phyloP scores from a whole-genome alignment of 2,113 vertebrate species.

The Phrynosoma blainvillii region DNA sequence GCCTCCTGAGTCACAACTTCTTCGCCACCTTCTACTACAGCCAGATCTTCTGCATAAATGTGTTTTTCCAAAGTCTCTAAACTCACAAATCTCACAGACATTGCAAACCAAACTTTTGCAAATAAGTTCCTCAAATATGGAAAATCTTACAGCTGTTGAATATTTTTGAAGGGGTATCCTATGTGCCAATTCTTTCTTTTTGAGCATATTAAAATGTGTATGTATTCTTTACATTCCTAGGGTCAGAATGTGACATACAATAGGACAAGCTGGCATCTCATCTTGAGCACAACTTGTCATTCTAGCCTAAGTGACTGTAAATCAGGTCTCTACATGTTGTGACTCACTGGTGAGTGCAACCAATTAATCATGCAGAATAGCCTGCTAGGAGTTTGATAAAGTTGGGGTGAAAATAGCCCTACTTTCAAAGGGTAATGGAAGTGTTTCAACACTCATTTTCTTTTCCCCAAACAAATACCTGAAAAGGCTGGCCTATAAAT shows the following conservation, averaged over 20 bases:
- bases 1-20: too few species aligned
- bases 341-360: background rate
- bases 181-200: slow-evolving; percentile 7
- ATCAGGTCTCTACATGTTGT: background rate
- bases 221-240: too few species aligned
- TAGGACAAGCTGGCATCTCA: background rate
- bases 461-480: background rate
- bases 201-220: too few species aligned
- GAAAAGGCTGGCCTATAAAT: background rate
- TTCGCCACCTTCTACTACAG: too few species aligned
- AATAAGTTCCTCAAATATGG: too few species aligned
- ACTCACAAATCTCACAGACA: too few species aligned
- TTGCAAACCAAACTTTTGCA: too few species aligned
- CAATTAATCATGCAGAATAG: background rate
- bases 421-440: background rate
- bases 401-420: background rate
- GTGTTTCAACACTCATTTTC: background rate
- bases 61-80: too few species aligned
- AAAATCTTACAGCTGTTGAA: too few species aligned
- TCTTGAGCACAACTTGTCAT: background rate
- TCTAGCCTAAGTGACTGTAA: background rate
- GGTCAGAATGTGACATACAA: background rate
- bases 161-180: slow-evolving; percentile 48
- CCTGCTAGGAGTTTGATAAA: background rate
- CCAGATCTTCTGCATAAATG: too few species aligned